These are phyloP conservation scores for Masticophis lateralis DNA, from an alignment of 2,797 vertebrate species.

Conservation along the genomic window DNA sequence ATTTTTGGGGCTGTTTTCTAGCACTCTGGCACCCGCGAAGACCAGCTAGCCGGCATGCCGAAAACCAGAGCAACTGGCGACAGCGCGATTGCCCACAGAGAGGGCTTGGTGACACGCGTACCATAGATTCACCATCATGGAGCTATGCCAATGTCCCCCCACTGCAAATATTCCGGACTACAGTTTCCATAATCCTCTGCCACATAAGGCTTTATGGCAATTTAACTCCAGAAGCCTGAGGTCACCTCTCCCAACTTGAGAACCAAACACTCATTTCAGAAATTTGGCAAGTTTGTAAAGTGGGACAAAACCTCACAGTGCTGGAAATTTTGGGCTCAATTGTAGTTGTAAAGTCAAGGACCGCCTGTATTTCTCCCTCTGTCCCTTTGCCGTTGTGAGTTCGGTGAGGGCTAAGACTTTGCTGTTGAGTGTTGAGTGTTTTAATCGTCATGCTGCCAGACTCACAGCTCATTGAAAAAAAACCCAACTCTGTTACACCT, in stretches of 20 bases:
- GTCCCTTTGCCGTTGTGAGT: not conserved
- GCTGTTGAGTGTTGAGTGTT: not conserved
- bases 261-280: not conserved
- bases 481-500: fast-evolving
- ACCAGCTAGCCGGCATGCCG: too few relatives aligned
- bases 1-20: too few relatives aligned
- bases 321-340: not conserved
- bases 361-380: not conserved
- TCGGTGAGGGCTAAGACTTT: not conserved
- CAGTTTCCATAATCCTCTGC: not conserved
- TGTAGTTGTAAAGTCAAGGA: not conserved
- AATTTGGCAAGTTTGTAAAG: not conserved
- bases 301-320: not conserved
- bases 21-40: too few relatives aligned
- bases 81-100: too few relatives aligned
- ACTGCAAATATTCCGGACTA: not conserved
- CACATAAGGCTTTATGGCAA: not conserved
- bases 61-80: too few relatives aligned
- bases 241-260: not conserved
- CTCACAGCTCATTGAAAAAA: too few relatives aligned
- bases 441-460: not conserved
- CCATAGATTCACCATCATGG: too few relatives aligned
- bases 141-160: not conserved
- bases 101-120: too few relatives aligned
- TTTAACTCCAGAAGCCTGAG: not conserved